Conservation (phyloP, 2,888 invertebrate genomes). For the Leucoptera coffeella region DNA sequence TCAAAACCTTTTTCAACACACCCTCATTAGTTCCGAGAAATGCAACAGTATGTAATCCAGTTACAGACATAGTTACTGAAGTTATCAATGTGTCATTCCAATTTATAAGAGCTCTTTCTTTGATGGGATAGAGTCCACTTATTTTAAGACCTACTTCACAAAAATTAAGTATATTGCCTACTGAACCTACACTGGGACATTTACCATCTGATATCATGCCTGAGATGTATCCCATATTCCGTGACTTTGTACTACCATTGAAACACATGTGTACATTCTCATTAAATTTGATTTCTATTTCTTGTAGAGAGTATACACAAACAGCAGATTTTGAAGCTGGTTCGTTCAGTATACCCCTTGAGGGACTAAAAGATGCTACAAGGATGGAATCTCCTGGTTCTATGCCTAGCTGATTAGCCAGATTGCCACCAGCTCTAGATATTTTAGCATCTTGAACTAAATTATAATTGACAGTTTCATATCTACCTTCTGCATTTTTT, state of each 20-base stretch:
- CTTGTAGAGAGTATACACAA: slow-evolving; percentile 86
- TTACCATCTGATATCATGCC: slow-evolving; percentile 87
- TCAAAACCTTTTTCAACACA: slow-evolving; percentile 71
- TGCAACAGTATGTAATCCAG: slow-evolving; percentile 87
- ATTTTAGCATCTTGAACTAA: slow-evolving; percentile 91
- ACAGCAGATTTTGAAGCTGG: slow-evolving; percentile 80
- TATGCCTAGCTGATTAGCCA: slow-evolving; percentile 77
- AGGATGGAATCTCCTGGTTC: slow-evolving; percentile 75
- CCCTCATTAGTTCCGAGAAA: slow-evolving; percentile 90
- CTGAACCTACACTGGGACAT: slow-evolving; percentile 81
- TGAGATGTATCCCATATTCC: slow-evolving; percentile 88
- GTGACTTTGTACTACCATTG: slow-evolving; percentile 87
- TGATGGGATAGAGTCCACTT: slow-evolving; percentile 81
- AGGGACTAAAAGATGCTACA: slow-evolving; percentile 85
- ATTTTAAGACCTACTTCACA: slow-evolving; percentile 90
- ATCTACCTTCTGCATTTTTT: slow-evolving; percentile 44
- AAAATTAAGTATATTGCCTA: slow-evolving; percentile 87
- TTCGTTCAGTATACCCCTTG: slow-evolving; percentile 80
- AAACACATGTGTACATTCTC: slow-evolving; percentile 98
- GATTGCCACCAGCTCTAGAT: slow-evolving; percentile 73
- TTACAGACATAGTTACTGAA: slow-evolving; percentile 80
- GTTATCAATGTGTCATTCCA: slow-evolving; percentile 78
- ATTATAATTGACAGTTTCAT: slow-evolving; percentile 68
- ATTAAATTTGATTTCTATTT: slow-evolving; percentile 88
- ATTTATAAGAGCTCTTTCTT: slow-evolving; percentile 66